A percentile compares a stretch with the other conserved stretches of the same genome.
phyloP scores from a whole-genome alignment of 2,113 vertebrate species.

The Aspiorhynchus laticeps region DNA sequence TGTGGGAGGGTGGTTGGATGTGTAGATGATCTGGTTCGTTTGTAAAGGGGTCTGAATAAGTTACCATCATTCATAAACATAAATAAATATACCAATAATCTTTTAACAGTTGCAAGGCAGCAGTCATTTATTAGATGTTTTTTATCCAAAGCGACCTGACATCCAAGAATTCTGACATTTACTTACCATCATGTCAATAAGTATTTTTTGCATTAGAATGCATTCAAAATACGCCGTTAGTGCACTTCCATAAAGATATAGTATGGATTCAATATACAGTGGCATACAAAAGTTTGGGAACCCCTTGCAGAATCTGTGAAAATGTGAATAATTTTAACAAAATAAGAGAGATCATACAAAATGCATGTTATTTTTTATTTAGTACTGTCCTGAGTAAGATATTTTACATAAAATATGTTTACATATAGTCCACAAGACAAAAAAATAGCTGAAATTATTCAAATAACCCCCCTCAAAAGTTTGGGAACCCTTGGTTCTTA shows the following conservation, averaged over 20 bases:
- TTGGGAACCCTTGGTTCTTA: too few species aligned
- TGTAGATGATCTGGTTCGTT: neutral
- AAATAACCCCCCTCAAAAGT: too few species aligned
- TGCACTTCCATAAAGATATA: neutral
- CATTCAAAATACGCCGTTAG: neutral
- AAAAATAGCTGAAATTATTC: too few species aligned
- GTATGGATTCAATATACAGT: too few species aligned
- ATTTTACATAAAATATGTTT: too few species aligned
- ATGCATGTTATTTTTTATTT: too few species aligned
- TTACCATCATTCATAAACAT: conserved; percentile 10
- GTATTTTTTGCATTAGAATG: neutral
- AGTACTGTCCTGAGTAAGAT: too few species aligned
- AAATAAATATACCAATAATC: neutral
- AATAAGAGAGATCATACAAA: too few species aligned
- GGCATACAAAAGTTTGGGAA: too few species aligned
- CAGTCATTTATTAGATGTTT: neutral
- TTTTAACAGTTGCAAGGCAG: neutral
- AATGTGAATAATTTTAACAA: too few species aligned
- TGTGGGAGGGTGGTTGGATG: neutral
- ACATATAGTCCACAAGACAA: too few species aligned
- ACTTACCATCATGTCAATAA: neutral
- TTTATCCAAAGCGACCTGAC: neutral
- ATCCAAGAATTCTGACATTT: neutral
- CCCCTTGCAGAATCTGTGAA: too few species aligned
- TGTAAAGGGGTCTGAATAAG: neutral